Conservation (phyloP, 2,888 invertebrate species). For the Brachynemurus nebulosus region DNA sequence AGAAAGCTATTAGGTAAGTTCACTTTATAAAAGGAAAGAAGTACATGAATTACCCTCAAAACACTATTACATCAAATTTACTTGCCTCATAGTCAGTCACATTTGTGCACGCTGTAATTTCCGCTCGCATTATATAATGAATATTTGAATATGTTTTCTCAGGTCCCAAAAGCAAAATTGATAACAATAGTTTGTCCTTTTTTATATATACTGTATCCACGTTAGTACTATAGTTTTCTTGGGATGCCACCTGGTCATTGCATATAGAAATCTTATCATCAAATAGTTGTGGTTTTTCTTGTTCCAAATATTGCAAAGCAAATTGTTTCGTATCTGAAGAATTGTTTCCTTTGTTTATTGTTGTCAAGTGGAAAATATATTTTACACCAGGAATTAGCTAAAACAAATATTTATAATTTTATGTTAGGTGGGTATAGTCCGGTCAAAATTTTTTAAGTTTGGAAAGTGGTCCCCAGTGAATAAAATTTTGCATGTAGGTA, state of each 20-base stretch:
- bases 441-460: no score
- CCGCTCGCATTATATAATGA: neutral
- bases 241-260: no score
- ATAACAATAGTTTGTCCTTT: neutral
- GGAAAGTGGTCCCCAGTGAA: no score
- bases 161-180: neutral
- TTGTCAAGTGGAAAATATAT: neutral
- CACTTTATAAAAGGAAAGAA: no score
- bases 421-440: no score
- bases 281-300: neutral
- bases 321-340: neutral
- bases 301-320: neutral
- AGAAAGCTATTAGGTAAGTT: no score
- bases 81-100: neutral
- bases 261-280: neutral
- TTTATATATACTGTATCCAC: no score
- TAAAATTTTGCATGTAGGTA: no score
- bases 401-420: no score
- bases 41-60: no score
- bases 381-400: neutral
- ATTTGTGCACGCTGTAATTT: neutral
- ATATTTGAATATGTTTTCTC: neutral
- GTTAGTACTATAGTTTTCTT: no score
- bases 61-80: no score
- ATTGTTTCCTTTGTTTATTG: neutral